Base-by-base conservation (phyloP, 2,797 vertebrate genomes). In the Nannoperca obscura region DNA sequence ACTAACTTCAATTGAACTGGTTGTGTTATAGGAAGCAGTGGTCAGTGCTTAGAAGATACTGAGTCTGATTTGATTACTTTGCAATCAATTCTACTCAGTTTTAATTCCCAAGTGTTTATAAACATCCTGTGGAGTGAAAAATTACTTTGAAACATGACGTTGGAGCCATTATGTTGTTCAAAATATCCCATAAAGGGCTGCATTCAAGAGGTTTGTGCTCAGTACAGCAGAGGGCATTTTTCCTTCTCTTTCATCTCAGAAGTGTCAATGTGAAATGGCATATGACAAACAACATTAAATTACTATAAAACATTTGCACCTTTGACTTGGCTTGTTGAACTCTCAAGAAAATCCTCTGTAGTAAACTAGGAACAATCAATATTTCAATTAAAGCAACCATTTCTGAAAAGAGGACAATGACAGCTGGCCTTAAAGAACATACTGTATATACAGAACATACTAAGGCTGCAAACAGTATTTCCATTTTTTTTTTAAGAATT, bases 1-100 rank as follows among this genome's bases (percentile, higher is more conserved):
- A 97, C 96, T 96, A 96, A 96, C 94, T 95, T 93, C 82, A 93
- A 93, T 86, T 92, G 93, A 94, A 87, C 89, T 84, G 92, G 84
- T 87, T 93, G 90, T 88, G 90, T 90, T 92, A 76, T 86, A 93
- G 92, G 90, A 93, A 95, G 85, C 71, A 76, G 88, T 92, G 94
- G 91, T 88, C 90, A 84, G 92, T 84, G 89, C 89, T 93, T 90
- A 93, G 81, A 93, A 92, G 92, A 94, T 76, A 93, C 70, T 71
- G 32, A 71, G 10, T 58, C 36, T 74, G 91, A 95, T 95, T 94
- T 93, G 74, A 93, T 93, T 94, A 94, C 94, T 92, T 94, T 85
- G 83, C 80, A 91, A 76, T 88, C 87, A 83, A 92, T 94, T 94
- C 81, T 87, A 84, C 92, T 95, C 81, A 89, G 92, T 94, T 78